phyloP scores from a whole-genome alignment of 2,113 vertebrate species.

The Pteropus alecto region DNA sequence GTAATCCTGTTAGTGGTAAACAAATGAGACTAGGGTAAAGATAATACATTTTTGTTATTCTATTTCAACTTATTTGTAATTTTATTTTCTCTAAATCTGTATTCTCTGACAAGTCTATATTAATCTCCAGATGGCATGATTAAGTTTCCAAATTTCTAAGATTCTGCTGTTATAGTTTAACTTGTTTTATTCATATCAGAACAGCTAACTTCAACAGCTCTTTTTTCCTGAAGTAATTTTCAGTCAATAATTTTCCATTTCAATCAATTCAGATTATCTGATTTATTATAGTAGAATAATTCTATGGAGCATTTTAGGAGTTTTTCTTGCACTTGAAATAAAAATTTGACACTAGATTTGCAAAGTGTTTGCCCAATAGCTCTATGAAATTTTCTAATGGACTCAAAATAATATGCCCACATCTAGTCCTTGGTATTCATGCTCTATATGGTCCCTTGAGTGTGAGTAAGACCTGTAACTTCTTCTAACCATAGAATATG shows the following conservation, averaged over 20 bases:
- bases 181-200: slow-evolving; percentile 64
- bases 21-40: neutral
- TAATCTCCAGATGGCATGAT: slow-evolving; percentile 52
- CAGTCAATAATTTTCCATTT: slow-evolving; percentile 58
- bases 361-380: neutral
- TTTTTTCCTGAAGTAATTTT: slow-evolving; percentile 50
- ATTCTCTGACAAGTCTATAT: slow-evolving; percentile 54
- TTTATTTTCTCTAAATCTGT: slow-evolving; percentile 44
- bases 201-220: slow-evolving; percentile 60
- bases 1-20: neutral
- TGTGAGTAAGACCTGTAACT: neutral
- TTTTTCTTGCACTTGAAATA: neutral
- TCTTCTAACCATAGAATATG: neutral
- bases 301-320: neutral
- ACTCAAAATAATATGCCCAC: neutral
- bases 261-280: slow-evolving; percentile 38
- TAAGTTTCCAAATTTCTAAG: slow-evolving; percentile 47
- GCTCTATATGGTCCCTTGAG: neutral
- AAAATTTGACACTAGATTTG: neutral
- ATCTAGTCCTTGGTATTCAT: neutral
- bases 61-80: slow-evolving; percentile 20
- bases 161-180: slow-evolving; percentile 26
- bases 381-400: neutral
- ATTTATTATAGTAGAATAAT: slow-evolving; percentile 41
- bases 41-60: neutral